Conservation (phyloP, 2,797 vertebrate genomes). For the Avahi laniger region DNA sequence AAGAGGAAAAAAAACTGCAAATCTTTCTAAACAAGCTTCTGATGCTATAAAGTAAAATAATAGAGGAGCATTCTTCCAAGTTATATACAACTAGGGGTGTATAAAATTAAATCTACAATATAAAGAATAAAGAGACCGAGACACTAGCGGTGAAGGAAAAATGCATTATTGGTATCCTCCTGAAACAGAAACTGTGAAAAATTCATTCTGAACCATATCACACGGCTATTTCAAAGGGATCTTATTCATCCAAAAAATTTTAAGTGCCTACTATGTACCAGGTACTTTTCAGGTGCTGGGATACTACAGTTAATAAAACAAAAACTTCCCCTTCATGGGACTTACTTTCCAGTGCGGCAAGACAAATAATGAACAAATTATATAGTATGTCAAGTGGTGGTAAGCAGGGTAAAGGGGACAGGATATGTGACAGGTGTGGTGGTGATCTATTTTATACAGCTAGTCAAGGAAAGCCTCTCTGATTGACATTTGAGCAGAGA, state of each 20-base stretch:
- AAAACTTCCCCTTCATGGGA: background rate
- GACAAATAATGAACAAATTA: background rate
- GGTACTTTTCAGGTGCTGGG: background rate
- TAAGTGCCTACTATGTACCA: background rate
- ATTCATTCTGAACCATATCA: background rate
- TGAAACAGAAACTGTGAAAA: background rate
- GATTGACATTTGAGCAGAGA: background rate
- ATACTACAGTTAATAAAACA: background rate
- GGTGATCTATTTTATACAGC: background rate
- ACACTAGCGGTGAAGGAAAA: background rate
- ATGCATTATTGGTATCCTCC: background rate
- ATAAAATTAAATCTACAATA: background rate
- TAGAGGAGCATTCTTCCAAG: background rate
- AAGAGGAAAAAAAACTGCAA: background rate
- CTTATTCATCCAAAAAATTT: background rate
- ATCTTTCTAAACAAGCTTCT: background rate
- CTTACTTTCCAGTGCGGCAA: background rate
- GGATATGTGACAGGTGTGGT: background rate
- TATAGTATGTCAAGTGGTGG: background rate
- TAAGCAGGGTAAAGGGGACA: background rate
- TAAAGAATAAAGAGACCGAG: background rate
- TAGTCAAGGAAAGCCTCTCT: background rate
- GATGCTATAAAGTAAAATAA: background rate
- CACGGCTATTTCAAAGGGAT: background rate
- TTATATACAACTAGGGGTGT: background rate